phyloP scores from a whole-genome alignment of 1,140 invertebrate genomes.

The Phocides pigmalion region DNA sequence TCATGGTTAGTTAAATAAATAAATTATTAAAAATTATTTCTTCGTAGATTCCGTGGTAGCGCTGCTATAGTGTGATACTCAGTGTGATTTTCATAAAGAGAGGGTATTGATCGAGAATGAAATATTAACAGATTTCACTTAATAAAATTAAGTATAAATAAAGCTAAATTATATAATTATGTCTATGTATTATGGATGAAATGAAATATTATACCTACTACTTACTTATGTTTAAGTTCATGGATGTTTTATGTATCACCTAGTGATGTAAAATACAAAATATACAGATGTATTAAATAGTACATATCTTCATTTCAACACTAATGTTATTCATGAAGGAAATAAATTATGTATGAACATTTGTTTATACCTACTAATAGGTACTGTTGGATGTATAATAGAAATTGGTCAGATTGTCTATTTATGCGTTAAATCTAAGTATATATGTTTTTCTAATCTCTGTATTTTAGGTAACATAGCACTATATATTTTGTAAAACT shows the following conservation, averaged over 20 bases:
- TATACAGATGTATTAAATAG: conserved; percentile 52
- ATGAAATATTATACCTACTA: conserved; percentile 30
- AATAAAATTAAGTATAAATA: conserved; percentile 71
- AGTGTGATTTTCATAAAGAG: conserved; percentile 52
- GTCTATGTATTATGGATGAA: conserved; percentile 19
- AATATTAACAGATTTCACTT: conserved; percentile 56
- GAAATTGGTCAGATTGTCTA: conserved; percentile 9
- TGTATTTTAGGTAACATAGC: conserved; percentile 3
- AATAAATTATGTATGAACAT: conserved; percentile 35
- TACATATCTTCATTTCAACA: conserved; percentile 70
- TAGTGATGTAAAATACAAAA: conserved; percentile 65
- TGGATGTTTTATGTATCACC: conserved; percentile 53
- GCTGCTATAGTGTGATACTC: conserved; percentile 43
- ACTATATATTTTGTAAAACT: conserved; percentile 7
- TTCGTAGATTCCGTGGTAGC: conserved; percentile 21
- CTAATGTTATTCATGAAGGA: conserved; percentile 6
- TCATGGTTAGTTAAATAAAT: conserved; percentile 21
- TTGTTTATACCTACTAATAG: conserved; percentile 73
- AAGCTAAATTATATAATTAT: conserved; percentile 42
- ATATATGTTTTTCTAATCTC: not conserved
- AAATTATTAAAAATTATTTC: conserved; percentile 17
- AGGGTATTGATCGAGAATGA: conserved; percentile 43
- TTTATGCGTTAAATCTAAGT: conserved; percentile 5
- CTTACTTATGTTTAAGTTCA: conserved; percentile 45
- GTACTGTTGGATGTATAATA: conserved; percentile 42